Percentiles rank a stretch among this genome's conserved stretches.
Conservation (phyloP, 2,797 vertebrate species). For the Eulemur coronatus region DNA sequence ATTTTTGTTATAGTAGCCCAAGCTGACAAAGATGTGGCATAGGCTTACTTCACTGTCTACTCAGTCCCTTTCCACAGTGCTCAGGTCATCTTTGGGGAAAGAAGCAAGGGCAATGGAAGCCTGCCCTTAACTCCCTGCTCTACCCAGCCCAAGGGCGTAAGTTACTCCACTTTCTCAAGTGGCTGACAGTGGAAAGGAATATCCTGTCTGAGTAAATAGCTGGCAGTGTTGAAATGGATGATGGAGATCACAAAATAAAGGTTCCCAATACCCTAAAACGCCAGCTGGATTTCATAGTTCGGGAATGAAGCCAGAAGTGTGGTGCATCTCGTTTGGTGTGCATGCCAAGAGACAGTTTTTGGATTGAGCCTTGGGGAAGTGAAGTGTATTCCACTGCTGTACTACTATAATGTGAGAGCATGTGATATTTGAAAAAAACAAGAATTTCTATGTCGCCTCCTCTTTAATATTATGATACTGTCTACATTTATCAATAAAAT, state of each 20-base stretch:
- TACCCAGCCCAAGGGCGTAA: neutral
- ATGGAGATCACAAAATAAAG: slow-evolving; percentile 91
- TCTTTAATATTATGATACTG: slow-evolving; percentile 56
- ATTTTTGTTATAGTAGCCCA: neutral
- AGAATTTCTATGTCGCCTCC: slow-evolving; percentile 48
- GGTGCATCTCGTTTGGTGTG: slow-evolving; percentile 89
- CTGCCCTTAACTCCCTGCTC: neutral
- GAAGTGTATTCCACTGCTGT: slow-evolving; percentile 76
- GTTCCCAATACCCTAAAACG: slow-evolving; percentile 94
- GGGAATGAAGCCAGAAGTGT: slow-evolving; percentile 94
- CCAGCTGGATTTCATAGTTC: slow-evolving; percentile 92
- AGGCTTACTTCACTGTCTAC: neutral
- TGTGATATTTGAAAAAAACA: slow-evolving; percentile 58
- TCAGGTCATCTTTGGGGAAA: neutral
- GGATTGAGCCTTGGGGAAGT: slow-evolving; percentile 85
- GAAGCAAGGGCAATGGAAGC: neutral
- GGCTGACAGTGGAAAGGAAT: slow-evolving; percentile 24
- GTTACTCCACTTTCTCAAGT: neutral
- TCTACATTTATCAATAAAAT: slow-evolving; percentile 73
- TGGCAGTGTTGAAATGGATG: slow-evolving; percentile 92
- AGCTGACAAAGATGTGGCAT: neutral
- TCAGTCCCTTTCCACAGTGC: neutral
- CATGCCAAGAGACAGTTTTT: slow-evolving; percentile 92
- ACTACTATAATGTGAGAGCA: slow-evolving; percentile 69
- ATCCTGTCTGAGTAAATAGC: slow-evolving; percentile 89